Evolutionary conservation across 2,888 invertebrate genomes (phyloP), one percentile per base, ranked within the genome.

Genomic region (Drosophila stalkeri): DNA sequence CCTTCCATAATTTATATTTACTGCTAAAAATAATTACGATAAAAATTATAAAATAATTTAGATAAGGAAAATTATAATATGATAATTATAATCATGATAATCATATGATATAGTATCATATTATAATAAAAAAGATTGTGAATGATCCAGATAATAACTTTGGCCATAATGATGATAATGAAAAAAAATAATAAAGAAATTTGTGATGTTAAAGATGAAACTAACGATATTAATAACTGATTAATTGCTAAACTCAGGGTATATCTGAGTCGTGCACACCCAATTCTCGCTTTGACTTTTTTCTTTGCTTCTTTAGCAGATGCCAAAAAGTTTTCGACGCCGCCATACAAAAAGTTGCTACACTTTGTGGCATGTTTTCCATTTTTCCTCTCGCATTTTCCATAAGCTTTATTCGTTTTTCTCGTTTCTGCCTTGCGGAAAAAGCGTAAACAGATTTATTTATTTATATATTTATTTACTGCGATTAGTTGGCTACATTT

Each of bases 341-440:
- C 61, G 76, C 55, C 59, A 44, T 31, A 59, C 37, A 72, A 76
- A 60, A 73, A 75, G 69, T 75, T 75, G 75, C 65, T 44, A 66
- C 75, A 81, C 52, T 82, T 76, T 78, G 82, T 73, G 72, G 68
- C 72, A 71, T 81, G 69, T 80, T 81, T 81, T 72, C n/a, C 54
- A 47, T 37, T 64, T 66, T 66, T 56, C 37, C 59, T 44, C 47
- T 49, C 52, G 59, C 64, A 54, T 56, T 67, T 63, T 62, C 57
- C 68, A 41, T 46, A 69, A 71, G 35, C 56, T 56, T 72, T 51
- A 61, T 61, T 49, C 61, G 65, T 52, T 72, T 72, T 61, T 47
- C 54, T 41, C 62, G 57, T 49, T 18, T 60, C 20, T 60, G 60
- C 31, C 37, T 51, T 49, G 49, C 59, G 60, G 39, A 55, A 65